Base-by-base conservation (phyloP, 2,797 vertebrate species). In the Chloroceryle inda region DNA sequence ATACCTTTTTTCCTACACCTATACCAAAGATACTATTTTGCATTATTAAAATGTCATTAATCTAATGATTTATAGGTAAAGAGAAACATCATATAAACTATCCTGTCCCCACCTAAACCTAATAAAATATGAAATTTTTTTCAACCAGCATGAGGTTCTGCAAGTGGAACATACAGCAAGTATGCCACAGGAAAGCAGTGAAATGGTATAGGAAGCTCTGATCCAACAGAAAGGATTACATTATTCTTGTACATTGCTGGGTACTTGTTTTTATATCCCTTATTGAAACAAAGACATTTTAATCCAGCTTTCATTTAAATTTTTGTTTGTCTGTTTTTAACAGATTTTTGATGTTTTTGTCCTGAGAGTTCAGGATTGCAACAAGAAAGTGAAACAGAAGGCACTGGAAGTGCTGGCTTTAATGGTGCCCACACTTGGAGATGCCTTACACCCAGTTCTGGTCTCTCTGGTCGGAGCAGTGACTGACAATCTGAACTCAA, bases 291-390 rank as follows among this genome's bases (percentile, higher is more conserved):
- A 71, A 26, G 26, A 11, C 8, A 10, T 58, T 71, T 59, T 22
- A 83, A 72, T 40, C 19, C 59, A 37, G 13, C 38, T 93, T 73
- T 75, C 20, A 21, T 31, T 29, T 31, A 6, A 13, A 40, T 49
- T 58, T 96, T 31, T 31, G 10, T 31, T 53, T 53, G 16, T 53
- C 16, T 50, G 49, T 26, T 50, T 50, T 90, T 69, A 21, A 87
- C 80, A 98, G 98, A 95, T 98, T 73, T 98, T 98, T 76, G 97
- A 98, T 71, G 29, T 50, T 33, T 98, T 98, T 93, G 83, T 89
- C 21, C 97, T 49, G 31, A 97, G 98, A 80, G 95, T 98, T 92
- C 96, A 96, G n/a, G 98, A 98, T 53, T 96, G 88, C 33, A 97
- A 98, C 71, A 98, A 96, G 92, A 98, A 97, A 85, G 98, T 98